Base-by-base conservation (phyloP, 2,888 invertebrate species). In the Pollenia labialis region DNA sequence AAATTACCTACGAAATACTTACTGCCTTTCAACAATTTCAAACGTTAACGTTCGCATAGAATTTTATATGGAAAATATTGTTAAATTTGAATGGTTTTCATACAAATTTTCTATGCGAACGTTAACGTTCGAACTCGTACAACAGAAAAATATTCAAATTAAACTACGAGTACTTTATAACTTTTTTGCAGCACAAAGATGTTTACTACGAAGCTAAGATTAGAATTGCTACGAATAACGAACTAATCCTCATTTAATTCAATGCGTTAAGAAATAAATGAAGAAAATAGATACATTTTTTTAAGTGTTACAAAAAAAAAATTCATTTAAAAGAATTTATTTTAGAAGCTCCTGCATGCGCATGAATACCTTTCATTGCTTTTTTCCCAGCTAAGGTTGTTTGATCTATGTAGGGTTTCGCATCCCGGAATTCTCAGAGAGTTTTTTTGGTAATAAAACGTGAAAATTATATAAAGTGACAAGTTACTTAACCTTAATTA, bases 241-340 rank as follows among this genome's bases (percentile, higher is more conserved):
- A 90, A 91, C 90, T 91, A 92, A 92, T 92, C 92, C 91, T 90
- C 90, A 90, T 91, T 92, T 91, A 91, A 92, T 92, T 92, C 91
- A 90, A 91, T 92, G 90, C 90, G 89, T 77, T 75, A 64, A 58
- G 89, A 74, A 60, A 40, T n/a, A 1, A 48, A 69, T 54, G 60
- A 62, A 72, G 72, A 72, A 56, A 50, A 23, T 23, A 56, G 64
- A 71, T 71, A 62, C 48, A 50, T 62, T 68, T n/a, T 75, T 69
- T 44, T 6, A 40, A 64, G 10, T 12, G 4, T 56, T 54, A 32
- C 32, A 48, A 76, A 68, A 74, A 40, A 14, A 58, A 2, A 56
- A 50, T 32, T 66, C 52, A 32, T 32, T 6, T 32, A 32, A 81
- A 81, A 85, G 46, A 77, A 72, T 50, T 72, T 50, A 40, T 81